These are phyloP conservation scores for Timema cristinae DNA, from an alignment of 2,888 invertebrate genomes.

Conservation along the genomic window DNA sequence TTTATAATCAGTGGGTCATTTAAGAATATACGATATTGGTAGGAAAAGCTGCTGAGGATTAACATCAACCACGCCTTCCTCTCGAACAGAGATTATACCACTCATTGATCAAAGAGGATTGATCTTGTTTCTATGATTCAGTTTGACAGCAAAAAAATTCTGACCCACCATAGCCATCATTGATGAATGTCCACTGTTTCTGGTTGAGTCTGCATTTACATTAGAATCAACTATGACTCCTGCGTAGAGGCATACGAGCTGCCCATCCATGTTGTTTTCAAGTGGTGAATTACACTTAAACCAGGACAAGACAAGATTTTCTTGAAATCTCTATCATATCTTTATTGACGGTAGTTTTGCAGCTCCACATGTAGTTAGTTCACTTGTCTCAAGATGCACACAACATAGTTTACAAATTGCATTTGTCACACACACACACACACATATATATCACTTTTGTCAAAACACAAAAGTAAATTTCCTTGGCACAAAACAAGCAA, in stretches of 20 bases:
- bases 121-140: conserved; percentile 15
- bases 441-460: too few species aligned
- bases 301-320: background rate
- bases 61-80: background rate
- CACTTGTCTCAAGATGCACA: conserved; percentile 32
- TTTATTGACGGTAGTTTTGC: conserved; percentile 15
- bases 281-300: background rate
- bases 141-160: background rate
- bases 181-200: background rate
- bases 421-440: too few species aligned
- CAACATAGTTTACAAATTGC: conserved; percentile 30
- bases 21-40: background rate
- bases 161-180: background rate
- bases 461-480: too few species aligned
- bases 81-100: too few species aligned
- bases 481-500: too few species aligned
- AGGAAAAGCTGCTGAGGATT: conserved; percentile 10
- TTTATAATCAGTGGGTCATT: background rate
- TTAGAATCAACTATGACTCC: too few species aligned
- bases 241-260: too few species aligned
- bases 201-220: background rate
- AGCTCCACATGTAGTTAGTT: too few species aligned
- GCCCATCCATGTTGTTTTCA: background rate
- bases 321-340: background rate
- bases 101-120: background rate